Base-by-base conservation (phyloP, 2,113 vertebrate species). In the Athene noctua region DNA sequence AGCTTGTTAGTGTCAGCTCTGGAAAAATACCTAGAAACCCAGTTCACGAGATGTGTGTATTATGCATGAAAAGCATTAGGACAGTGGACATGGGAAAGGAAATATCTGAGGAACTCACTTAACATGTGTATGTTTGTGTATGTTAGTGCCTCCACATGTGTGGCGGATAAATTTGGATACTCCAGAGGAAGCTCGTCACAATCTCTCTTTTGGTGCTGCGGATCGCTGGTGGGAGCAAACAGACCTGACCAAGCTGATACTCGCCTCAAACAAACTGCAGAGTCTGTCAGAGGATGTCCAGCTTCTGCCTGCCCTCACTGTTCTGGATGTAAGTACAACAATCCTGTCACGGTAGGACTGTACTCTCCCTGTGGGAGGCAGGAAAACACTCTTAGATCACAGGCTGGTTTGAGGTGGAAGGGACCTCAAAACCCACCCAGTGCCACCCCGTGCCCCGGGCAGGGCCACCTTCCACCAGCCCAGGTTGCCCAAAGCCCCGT, bases 141-240 rank as follows among this genome's bases (percentile, higher is more conserved):
- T 15, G 68, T 26, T 26, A 99, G 99, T 99, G 55, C 99, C 99
- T 44, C 98, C 97, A 38, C 98, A 98, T 10, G 98, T 99, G 22
- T 99, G 99, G 98, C 98, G 99, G 80, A 98, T 99, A 55, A 99
- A 99, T 72, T 1, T 98, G 68, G 99, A 99, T 95, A 89, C 98
- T 1, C 99, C 99, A 0, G 98, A 99, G 80, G 99, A 99, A 47
- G 99, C 98, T 3, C 94, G 98, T 47, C 98, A 98, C 71, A 98
- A 98, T 62, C 85, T 99, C 27, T 98, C 98, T 6, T 99, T 99
- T 8, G 97, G 97, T 52, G 97, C 96, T 4, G 96, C 97, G 1
- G 99, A 99, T 34, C 98, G 99, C 47, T 99, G 99, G 99, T 99
- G 99, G 99, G 99, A 99, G 40, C 99, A 99, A 95, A 99, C 98